These are phyloP conservation scores for Clitarchus hookeri DNA, from an alignment of 2,888 invertebrate species.

Conservation along the genomic window DNA sequence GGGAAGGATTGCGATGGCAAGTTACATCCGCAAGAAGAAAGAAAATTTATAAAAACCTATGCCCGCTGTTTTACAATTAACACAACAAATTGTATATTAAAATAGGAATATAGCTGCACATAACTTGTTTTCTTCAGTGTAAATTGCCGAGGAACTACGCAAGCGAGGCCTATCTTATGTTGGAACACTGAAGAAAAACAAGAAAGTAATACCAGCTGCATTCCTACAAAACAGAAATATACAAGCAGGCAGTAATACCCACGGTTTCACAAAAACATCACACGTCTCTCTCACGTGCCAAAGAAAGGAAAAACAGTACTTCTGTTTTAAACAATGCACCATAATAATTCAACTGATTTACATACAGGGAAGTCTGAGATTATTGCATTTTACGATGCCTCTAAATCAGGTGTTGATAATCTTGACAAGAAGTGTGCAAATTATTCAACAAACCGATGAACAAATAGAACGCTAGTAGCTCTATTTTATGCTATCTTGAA, in stretches of 20 bases:
- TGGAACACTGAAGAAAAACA: not conserved
- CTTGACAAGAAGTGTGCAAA: constrained; percentile 45
- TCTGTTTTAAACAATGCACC: constrained; percentile 38
- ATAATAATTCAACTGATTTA: constrained; percentile 33
- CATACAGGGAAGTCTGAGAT: constrained; percentile 44
- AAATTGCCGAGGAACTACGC: constrained; percentile 16
- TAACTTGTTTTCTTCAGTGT: not conserved
- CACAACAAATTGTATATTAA: not conserved
- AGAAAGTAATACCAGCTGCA: constrained; percentile 43
- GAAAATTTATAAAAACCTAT: not conserved
- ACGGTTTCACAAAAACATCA: constrained; percentile 43
- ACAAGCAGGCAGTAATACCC: constrained; percentile 41
- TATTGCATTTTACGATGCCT: constrained; percentile 44
- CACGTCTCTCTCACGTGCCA: constrained; percentile 42
- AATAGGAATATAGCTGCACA: not conserved
- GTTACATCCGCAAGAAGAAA: not conserved
- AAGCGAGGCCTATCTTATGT: too few species aligned
- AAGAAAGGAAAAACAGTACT: constrained; percentile 44
- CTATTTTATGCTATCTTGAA: not conserved
- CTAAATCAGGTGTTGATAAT: constrained; percentile 44
- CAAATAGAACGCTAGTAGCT: not conserved
- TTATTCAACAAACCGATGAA: not conserved
- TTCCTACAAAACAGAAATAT: constrained; percentile 45
- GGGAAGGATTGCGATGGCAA: too few species aligned
- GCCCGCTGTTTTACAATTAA: not conserved